Percentiles rank a stretch among this genome's conserved stretches.
Evolutionary conservation across 2,113 vertebrate genomes (phyloP).

Genomic region (Prinia subflava): DNA sequence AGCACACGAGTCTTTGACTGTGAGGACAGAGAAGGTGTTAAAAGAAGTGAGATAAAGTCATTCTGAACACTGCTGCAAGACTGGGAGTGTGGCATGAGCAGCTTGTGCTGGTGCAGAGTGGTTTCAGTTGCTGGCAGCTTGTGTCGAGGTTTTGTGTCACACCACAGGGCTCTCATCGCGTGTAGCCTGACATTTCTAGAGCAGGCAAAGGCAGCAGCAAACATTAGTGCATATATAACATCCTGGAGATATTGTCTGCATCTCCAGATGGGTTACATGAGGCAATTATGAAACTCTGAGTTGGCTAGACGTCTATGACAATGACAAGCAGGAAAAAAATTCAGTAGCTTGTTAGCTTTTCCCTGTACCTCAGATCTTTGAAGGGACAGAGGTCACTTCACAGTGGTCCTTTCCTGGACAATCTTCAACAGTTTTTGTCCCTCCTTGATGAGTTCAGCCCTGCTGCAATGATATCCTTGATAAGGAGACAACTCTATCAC

Average conservation of each 20-base stretch:
- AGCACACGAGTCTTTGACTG: not conserved
- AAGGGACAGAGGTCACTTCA: not conserved
- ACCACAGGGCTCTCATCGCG: rapidly evolving
- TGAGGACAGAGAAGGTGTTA: not conserved
- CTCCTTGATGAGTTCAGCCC: not conserved
- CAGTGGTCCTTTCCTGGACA: not conserved
- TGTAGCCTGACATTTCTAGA: not conserved
- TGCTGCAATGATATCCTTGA: not conserved
- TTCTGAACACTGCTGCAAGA: not conserved
- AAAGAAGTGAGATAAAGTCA: not conserved
- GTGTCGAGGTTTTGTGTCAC: not conserved
- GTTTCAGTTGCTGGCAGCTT: not conserved
- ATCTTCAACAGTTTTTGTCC: not conserved
- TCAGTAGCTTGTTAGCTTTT: not conserved
- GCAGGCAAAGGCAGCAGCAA: not conserved
- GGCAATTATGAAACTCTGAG: not conserved
- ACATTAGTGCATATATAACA: not conserved
- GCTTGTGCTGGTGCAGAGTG: not conserved
- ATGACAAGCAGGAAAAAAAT: not conserved
- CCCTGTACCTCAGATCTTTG: not conserved
- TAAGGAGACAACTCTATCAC: not conserved
- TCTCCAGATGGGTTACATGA: not conserved
- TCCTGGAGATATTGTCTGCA: not conserved
- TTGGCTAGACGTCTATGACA: not conserved
- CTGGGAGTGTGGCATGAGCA: not conserved